Evolutionary conservation across 2,888 invertebrate species (phyloP).

Genomic region (Palloptera scutellata): DNA sequence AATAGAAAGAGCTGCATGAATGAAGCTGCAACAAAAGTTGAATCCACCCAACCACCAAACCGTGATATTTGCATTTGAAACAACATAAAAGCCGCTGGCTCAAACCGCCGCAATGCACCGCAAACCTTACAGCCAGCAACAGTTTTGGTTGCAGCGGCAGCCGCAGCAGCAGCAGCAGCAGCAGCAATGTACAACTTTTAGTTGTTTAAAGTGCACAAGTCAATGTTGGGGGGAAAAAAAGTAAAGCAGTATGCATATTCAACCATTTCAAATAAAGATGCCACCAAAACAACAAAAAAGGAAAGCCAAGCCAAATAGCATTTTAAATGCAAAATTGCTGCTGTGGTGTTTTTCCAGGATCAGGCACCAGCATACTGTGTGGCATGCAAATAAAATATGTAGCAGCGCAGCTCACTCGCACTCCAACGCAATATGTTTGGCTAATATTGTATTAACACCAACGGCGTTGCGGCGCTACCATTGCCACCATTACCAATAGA

Average conservation of each 20-base stretch:
- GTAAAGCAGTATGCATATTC: neutral
- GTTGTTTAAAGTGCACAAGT: neutral
- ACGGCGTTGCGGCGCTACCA: neutral
- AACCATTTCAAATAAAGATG: neutral
- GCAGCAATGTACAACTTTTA: neutral
- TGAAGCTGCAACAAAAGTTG: too few relatives aligned
- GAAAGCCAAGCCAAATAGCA: neutral
- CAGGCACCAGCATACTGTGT: neutral
- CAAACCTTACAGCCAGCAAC: too few relatives aligned
- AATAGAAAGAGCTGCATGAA: too few relatives aligned
- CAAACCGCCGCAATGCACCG: neutral
- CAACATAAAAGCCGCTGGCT: neutral
- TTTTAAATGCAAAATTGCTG: neutral
- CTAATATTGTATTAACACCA: neutral
- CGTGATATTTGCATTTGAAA: neutral
- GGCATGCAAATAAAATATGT: too few relatives aligned
- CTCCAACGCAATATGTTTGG: neutral
- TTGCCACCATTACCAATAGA: neutral
- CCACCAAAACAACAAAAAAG: neutral
- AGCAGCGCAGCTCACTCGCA: too few relatives aligned
- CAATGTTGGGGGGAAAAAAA: neutral
- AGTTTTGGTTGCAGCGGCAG: neutral
- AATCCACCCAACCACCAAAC: neutral
- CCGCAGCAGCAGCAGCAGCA: neutral
- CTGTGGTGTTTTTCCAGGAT: neutral